These are phyloP conservation scores for Cnemophilus loriae DNA, from an alignment of 2,113 vertebrate species.

Conservation along the genomic window DNA sequence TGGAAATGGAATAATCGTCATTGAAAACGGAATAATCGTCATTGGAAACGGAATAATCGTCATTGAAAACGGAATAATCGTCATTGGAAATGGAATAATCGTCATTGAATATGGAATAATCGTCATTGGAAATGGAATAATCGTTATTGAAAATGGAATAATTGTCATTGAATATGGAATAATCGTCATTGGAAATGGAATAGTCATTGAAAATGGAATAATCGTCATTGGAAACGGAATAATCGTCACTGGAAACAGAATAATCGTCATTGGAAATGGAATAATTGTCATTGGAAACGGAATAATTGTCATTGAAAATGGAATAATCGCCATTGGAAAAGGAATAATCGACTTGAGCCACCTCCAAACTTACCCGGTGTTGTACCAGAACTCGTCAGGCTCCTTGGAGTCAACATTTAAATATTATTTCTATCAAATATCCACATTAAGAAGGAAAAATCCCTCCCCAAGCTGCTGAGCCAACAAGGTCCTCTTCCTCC, in stretches of 20 bases:
- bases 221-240: too few species aligned
- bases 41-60: background rate
- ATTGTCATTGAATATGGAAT: background rate
- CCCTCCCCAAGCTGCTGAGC: background rate
- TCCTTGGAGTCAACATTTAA: rapidly evolving
- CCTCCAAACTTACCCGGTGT: rapidly evolving
- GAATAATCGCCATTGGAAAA: background rate
- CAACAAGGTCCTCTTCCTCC: background rate
- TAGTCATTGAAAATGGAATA: too few species aligned
- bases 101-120: too few species aligned
- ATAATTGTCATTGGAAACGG: too few species aligned
- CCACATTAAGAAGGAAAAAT: background rate
- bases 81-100: too few species aligned
- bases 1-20: background rate
- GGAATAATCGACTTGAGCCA: rapidly evolving
- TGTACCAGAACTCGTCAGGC: rapidly evolving
- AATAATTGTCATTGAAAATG: background rate
- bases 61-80: rapidly evolving
- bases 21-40: background rate
- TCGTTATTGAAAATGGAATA: rapidly evolving
- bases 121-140: too few species aligned
- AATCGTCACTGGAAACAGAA: rapidly evolving
- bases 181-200: too few species aligned
- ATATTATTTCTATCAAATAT: background rate
- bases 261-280: rapidly evolving